phyloP scores from a whole-genome alignment of 1,140 invertebrate species.

The Acromyrmex charruanus region DNA sequence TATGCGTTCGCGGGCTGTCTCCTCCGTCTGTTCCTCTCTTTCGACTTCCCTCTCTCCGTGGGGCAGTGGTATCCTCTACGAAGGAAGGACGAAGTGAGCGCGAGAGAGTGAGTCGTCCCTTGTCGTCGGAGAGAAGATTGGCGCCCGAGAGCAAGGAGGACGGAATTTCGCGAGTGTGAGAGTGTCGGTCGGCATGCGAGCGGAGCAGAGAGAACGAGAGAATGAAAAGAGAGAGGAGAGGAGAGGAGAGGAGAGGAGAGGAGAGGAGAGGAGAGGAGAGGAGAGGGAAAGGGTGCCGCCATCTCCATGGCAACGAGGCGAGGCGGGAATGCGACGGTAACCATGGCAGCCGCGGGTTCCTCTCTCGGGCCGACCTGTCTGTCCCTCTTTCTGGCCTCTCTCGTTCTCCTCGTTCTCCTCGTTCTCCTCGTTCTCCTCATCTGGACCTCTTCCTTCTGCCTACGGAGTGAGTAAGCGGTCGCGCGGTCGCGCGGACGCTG shows the following conservation, averaged over 20 bases:
- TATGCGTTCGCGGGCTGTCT: conserved; percentile 44
- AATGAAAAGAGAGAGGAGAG: conserved; percentile 16
- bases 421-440: conserved; percentile 77
- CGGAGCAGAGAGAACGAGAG: conserved; percentile 45
- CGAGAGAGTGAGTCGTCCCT: conserved; percentile 46
- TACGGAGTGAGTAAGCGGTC: conserved; percentile 71
- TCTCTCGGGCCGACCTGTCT: conserved; percentile 84
- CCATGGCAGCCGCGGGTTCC: conserved; percentile 85
- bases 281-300: conserved; percentile 66
- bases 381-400: conserved; percentile 82
- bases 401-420: conserved; percentile 67
- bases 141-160: conserved; percentile 66
- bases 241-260: conserved; percentile 41
- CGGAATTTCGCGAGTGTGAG: conserved; percentile 57
- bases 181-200: conserved; percentile 17
- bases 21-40: conserved; percentile 76
- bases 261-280: conserved; percentile 60
- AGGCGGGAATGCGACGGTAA: conserved; percentile 87
- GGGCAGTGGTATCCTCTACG: conserved; percentile 57
- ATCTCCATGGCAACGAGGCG: conserved; percentile 86
- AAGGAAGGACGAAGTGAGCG: conserved; percentile 78
- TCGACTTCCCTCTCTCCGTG: conserved; percentile 67
- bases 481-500: conserved; percentile 62
- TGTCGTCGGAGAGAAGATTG: conserved; percentile 66
- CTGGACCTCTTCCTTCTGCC: conserved; percentile 84